phyloP scores from a whole-genome alignment of 2,888 invertebrate species.

The Drosophila merina region DNA sequence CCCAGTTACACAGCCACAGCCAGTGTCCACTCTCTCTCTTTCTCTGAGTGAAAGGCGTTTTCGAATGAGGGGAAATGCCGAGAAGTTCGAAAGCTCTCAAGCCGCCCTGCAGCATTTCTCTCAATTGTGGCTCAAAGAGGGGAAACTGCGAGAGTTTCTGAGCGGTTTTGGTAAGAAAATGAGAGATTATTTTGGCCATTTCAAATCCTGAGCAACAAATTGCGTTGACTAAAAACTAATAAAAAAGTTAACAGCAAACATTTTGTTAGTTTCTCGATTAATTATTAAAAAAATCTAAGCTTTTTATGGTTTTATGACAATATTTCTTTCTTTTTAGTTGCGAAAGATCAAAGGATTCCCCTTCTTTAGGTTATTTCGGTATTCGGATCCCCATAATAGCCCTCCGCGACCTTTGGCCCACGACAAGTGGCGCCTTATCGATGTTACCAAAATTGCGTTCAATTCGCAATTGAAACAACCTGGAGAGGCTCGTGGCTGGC shows the following conservation, averaged over 20 bases:
- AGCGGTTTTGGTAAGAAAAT: neutral
- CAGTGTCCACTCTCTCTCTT: neutral
- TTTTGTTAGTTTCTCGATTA: too few relatives aligned
- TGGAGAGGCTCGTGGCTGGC: slow-evolving; percentile 18
- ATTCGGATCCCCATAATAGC: too few relatives aligned
- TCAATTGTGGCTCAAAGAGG: slow-evolving; percentile 49
- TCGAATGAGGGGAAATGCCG: slow-evolving; percentile 33
- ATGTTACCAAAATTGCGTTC: slow-evolving; percentile 42
- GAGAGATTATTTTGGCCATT: neutral
- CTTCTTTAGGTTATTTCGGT: too few relatives aligned
- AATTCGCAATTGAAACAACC: slow-evolving; percentile 20
- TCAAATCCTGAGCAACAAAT: too few relatives aligned
- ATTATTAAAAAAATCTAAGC: too few relatives aligned
- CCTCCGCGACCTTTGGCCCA: slow-evolving; percentile 27
- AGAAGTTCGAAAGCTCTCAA: slow-evolving; percentile 23
- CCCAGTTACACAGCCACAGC: neutral
- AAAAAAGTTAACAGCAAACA: too few relatives aligned
- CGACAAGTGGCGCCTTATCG: slow-evolving; percentile 46
- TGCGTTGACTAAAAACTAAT: too few relatives aligned
- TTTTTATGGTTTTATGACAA: too few relatives aligned
- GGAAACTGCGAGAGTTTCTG: slow-evolving; percentile 30
- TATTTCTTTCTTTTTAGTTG: too few relatives aligned
- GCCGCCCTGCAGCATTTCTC: slow-evolving; percentile 8
- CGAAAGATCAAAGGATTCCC: too few relatives aligned
- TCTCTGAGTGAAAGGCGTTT: slow-evolving; percentile 22